Conservation (phyloP, 1,140 invertebrate genomes). For the Bombyx mandarina region DNA sequence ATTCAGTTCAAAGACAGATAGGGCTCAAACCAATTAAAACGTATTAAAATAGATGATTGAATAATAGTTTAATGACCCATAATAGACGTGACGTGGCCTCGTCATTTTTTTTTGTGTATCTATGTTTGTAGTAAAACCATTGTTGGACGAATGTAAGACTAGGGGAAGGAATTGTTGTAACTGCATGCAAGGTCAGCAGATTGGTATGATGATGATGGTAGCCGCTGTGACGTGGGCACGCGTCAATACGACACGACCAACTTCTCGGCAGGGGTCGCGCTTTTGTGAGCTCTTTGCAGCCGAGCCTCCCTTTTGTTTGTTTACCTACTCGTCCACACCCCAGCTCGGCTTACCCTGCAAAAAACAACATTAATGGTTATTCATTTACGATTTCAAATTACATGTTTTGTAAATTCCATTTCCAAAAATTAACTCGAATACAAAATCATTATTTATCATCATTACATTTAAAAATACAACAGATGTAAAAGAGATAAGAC, state of each 20-base stretch:
- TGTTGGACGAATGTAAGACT: no score
- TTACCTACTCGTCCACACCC: constrained; percentile 29
- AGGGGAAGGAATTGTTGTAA: constrained; percentile 3
- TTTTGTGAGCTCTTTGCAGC: constrained; percentile 21
- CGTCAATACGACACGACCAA: neutral
- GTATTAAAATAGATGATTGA: no score
- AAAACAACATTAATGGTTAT: constrained; percentile 1
- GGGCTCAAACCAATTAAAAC: no score
- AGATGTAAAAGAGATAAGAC: no score
- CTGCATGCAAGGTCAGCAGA: neutral
- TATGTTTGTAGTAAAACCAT: no score
- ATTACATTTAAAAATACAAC: no score
- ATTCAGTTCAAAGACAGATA: no score
- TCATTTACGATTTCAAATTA: no score
- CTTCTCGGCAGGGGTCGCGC: constrained; percentile 19
- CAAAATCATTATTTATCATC: neutral
- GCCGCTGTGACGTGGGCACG: neutral
- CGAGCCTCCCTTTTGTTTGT: constrained; percentile 20
- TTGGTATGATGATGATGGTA: neutral
- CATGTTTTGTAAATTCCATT: neutral
- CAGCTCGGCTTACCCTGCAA: constrained; percentile 16
- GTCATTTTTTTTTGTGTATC: no score
- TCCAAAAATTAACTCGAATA: neutral
- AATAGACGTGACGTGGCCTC: no score
- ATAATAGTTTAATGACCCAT: no score